Evolutionary conservation across 2,797 vertebrate genomes (phyloP), one percentile per base, ranked within the genome.

Genomic region (Sebastiscus tertius): DNA sequence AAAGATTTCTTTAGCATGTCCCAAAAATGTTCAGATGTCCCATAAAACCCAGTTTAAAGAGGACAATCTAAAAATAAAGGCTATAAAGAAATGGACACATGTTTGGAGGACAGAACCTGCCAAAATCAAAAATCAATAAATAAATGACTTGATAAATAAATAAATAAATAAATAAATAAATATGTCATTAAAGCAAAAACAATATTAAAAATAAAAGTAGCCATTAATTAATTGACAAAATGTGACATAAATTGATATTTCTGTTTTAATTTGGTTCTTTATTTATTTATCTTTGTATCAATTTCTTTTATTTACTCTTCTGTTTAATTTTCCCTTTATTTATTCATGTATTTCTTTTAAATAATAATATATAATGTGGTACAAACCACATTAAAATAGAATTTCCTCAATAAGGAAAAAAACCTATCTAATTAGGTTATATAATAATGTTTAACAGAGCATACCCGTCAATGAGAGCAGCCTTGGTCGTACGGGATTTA

Each of bases 401-500:
- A 20, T 62, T 26, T 49, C 8, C 42, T 49, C 7, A 20, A 34
- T 16, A 49, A 5, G 5, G 2, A 16, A 52, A 60, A 34, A 24
- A 33, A 7, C 9, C 2, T 18, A 12, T 31, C 58, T 16, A 62
- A 34, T 24, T 42, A 16, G 20, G 3, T 10, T 4, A 2, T 5
- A 22, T n/a, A 6, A 18, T 42, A 4, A 63, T 4, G 20, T 65
- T 54, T 42, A 67, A 68, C 4, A 63, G 18, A 7, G 2, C 92
- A 87, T 92, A 97, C 96, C 96, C 95, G 1, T 97, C 68, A 0
- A 96, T 93, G 70, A 98, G 89, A 77, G 95, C 94, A 39, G 96
- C 96, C 81, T 90, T 95, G 3, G 82, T 91, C 6, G 95, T 96
- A 27, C 87, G 67, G 9, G 93, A 95, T 90, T 97, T 97, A 8